Base-by-base conservation (phyloP, 2,888 invertebrate species). In the Rosalia funebris region DNA sequence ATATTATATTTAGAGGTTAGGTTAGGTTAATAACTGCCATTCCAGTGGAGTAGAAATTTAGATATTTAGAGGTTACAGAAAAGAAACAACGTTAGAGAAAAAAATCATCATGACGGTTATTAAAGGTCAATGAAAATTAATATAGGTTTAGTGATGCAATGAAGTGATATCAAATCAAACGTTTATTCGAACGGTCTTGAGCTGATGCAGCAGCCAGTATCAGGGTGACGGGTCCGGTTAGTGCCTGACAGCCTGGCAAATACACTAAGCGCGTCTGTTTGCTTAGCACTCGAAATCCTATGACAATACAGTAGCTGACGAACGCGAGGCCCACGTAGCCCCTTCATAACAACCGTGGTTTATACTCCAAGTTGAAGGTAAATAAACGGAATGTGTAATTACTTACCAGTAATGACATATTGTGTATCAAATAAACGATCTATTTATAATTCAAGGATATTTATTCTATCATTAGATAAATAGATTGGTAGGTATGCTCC, bases 271-370 rank as follows among this genome's bases (percentile, higher is more conserved):
- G 75, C 72, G 73, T 75, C 73, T 81, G 79, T 81, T 81, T 79
- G 78, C 80, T 73, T 68, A 79, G 78, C 81, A 81, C 81, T 81
- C 75, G 71, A 81, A 77, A 79, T 79, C 79, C 80, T 78, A 80
- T 77, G 80, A 81, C 81, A 81, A 81, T 81, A 81, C 81, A 80
- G 81, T 80, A 81, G 81, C 80, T 76, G 67, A 68, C 66, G 69
- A 63, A 53, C 62, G 66, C 56, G 58, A 57, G 55, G 54, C 57
- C 58, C 47, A 47, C 64, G 63, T 63, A 62, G 65, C 66, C 68
- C 74, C 63, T 65, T 58, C 58, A 57, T 55, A 60, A 44, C 63
- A 47, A 54, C 41, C 60, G 62, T 47, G 55, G 58, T 55, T 53
- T 53, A 53, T 53, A 41, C 53, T 53, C 59, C 57, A 62, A 62